Evolutionary conservation across 1,140 invertebrate genomes (phyloP).

Genomic region (Pogonomyrmex californicus): DNA sequence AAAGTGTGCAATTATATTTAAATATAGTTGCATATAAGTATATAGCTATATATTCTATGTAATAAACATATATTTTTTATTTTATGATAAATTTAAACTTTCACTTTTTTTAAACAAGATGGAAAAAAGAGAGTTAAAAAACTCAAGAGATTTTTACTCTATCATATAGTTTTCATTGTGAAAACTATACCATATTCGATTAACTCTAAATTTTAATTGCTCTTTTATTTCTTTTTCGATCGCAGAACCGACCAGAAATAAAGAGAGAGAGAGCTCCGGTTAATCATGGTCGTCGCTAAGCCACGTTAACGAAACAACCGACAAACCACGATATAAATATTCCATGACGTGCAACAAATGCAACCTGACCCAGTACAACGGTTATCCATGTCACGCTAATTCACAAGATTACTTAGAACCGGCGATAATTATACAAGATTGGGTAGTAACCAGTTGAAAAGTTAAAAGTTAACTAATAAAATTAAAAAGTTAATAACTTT

Average conservation of each 20-base stretch:
- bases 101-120: neutral
- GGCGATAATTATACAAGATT: neutral
- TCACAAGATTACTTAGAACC: neutral
- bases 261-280: neutral
- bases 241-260: neutral
- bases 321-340: constrained; percentile 20
- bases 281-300: constrained; percentile 5
- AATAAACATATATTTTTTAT: neutral
- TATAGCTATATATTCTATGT: neutral
- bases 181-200: neutral
- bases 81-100: neutral
- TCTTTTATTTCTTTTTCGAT: neutral
- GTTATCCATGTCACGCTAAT: constrained; percentile 10
- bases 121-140: neutral
- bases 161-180: neutral
- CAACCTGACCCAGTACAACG: neutral
- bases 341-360: constrained; percentile 26
- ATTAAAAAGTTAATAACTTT: too few relatives aligned
- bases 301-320: neutral
- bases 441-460: too few relatives aligned
- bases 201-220: neutral
- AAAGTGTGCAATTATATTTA: neutral
- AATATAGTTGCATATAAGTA: neutral
- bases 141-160: neutral
- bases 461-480: too few relatives aligned